These are phyloP conservation scores for Haemorhous mexicanus DNA, from an alignment of 2,113 vertebrate genomes.

Conservation along the genomic window DNA sequence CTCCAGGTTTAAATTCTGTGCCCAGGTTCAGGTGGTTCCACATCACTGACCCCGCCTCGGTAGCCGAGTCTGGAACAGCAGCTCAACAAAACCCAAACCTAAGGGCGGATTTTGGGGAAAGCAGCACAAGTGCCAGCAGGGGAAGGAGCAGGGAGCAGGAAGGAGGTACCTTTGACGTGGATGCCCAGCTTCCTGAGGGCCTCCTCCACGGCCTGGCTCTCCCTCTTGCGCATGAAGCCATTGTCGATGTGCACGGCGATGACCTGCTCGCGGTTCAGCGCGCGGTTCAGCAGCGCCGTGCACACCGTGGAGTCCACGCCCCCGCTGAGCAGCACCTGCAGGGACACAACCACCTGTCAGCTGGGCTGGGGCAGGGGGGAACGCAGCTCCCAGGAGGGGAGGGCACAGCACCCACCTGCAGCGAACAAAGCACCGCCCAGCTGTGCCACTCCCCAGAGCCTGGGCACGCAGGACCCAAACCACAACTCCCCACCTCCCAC, in stretches of 20 bases:
- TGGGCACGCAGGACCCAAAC: no score
- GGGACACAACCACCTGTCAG: background rate
- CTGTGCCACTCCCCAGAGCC: background rate
- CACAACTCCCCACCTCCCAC: background rate
- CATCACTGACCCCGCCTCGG: fast-evolving
- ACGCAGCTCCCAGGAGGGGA: background rate
- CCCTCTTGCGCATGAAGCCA: conserved; percentile 96
- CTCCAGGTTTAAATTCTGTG: background rate
- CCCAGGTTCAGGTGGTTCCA: background rate
- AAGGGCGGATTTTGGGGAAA: fast-evolving
- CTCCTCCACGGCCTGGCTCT: conserved; percentile 95
- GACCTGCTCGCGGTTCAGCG: conserved; percentile 90
- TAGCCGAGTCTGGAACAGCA: fast-evolving
- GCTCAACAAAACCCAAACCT: fast-evolving
- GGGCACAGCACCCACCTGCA: fast-evolving
- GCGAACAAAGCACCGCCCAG: background rate
- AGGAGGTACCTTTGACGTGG: conserved; percentile 87
- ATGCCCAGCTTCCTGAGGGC: conserved; percentile 95
- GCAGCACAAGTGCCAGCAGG: fast-evolving
- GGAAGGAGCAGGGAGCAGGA: fast-evolving
- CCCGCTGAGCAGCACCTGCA: conserved; percentile 91
- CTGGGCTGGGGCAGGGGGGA: background rate
- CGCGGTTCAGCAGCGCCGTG: conserved; percentile 94
- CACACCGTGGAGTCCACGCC: conserved; percentile 98
- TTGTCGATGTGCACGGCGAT: conserved; percentile 99